Conservation (phyloP, 2,888 invertebrate genomes). For the Encarsia formosa region DNA sequence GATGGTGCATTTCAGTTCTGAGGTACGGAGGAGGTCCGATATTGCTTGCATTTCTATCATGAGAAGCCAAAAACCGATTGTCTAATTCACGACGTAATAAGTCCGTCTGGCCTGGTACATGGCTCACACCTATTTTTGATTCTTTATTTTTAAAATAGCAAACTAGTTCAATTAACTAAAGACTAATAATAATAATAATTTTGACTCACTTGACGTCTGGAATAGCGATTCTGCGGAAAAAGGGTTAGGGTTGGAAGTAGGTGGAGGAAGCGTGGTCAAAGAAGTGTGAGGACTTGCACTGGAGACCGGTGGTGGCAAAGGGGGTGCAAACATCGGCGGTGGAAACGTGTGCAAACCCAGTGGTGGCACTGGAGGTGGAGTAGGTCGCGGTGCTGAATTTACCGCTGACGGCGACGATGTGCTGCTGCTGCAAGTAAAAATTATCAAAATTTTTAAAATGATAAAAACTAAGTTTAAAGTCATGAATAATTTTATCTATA, state of each 20-base stretch:
- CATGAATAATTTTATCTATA: too few relatives aligned
- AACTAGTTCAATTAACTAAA: background rate
- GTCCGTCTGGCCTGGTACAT: constrained; percentile 61
- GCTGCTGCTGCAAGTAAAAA: constrained; percentile 40
- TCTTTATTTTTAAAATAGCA: too few relatives aligned
- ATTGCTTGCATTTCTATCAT: constrained; percentile 60
- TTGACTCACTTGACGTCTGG: constrained; percentile 55
- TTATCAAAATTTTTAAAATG: too few relatives aligned
- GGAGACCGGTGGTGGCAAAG: constrained; percentile 55
- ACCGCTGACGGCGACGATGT: constrained; percentile 52
- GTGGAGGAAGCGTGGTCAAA: constrained; percentile 47
- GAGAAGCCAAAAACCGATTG: constrained; percentile 83
- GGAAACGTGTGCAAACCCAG: constrained; percentile 58
- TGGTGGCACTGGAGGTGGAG: constrained; percentile 56
- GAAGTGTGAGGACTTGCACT: constrained; percentile 49
- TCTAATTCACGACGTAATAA: constrained; percentile 84
- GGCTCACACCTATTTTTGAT: constrained; percentile 44
- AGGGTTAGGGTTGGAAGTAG: constrained; percentile 69
- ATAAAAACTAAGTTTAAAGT: too few relatives aligned
- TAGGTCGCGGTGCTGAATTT: constrained; percentile 55
- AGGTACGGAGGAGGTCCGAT: constrained; percentile 59
- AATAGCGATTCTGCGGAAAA: constrained; percentile 86
- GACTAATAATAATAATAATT: background rate
- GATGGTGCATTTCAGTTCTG: constrained; percentile 87
- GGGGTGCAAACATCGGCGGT: constrained; percentile 67